A percentile compares a stretch with the other conserved stretches of the same genome.
Conservation (phyloP, 2,113 vertebrate genomes). For the Nyctibius bracteatus region DNA sequence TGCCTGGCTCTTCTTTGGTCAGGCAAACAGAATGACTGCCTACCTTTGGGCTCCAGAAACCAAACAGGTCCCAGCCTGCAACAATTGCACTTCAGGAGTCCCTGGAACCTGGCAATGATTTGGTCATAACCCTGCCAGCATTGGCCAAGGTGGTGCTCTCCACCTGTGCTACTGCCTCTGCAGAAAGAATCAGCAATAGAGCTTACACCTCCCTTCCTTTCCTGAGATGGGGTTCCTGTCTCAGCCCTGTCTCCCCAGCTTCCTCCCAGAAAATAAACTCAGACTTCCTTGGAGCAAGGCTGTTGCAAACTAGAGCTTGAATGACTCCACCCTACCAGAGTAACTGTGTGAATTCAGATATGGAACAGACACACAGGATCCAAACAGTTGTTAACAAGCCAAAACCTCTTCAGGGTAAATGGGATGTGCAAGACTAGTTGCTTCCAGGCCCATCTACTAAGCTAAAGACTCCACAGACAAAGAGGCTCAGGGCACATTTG, state of each 20-base stretch:
- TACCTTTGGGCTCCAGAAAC: not conserved
- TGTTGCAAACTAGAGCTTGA: not conserved
- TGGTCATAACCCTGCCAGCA: not conserved
- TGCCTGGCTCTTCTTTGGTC: not conserved
- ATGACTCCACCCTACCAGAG: not conserved
- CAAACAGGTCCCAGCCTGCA: not conserved
- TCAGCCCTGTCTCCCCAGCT: not conserved
- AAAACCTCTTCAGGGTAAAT: not conserved
- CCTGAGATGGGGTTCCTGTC: not conserved
- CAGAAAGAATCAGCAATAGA: not conserved
- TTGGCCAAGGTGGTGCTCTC: not conserved
- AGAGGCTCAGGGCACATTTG: not conserved
- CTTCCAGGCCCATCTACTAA: not conserved
- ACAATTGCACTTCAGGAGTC: not conserved
- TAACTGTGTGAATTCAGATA: not conserved
- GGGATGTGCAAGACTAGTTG: not conserved
- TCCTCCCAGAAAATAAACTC: not conserved
- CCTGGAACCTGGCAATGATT: not conserved
- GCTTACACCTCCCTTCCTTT: not conserved
- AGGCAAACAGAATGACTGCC: not conserved
- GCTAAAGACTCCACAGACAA: not conserved
- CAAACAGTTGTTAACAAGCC: not conserved
- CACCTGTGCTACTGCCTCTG: not conserved
- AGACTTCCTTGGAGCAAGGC: not conserved
- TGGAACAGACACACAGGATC: not conserved